Base-by-base conservation (phyloP, 2,797 vertebrate genomes). In the Champsocephalus gunnari region DNA sequence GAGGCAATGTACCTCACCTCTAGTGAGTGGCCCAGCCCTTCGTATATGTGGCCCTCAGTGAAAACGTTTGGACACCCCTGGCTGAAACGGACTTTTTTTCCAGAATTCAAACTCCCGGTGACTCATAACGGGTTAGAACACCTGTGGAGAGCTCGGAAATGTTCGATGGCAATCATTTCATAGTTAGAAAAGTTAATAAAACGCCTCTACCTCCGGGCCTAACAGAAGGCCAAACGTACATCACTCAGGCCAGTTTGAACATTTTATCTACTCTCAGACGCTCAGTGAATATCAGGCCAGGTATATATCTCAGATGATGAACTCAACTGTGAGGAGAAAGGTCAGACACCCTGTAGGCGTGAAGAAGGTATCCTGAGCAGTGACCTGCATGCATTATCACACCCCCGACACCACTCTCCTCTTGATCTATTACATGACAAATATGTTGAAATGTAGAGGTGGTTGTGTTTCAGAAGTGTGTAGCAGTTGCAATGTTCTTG, bases 291-390 rank as follows among this genome's bases (percentile, higher is more conserved):
- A 45, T 21, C 1, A 43, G 66, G 53, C 34, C 5, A 10, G 53
- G 48, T 56, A 68, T 49, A 38, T 68, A 58, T 66, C 56, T 66
- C 13, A 57, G 58, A 75, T 67, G 63, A 47, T 57, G 72, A 53
- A 56, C 44, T 75, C 24, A 70, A 4, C 44, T 44, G 47, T 48
- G 48, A 44, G 43, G 49, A 69, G 54, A 51, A 63, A 50, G 54
- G 54, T 64, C 63, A 65, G 45, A 68, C 41, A 50, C 45, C 43
- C 59, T 56, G 54, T 16, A 53, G 58, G 51, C 48, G 12, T 9
- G 44, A 32, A 47, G 12, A 11, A 21, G n/a, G 49, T 51, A 41
- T 67, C 21, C 58, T 49, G 38, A 68, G 28, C 12, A 60, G 21
- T 14, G 51, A 67, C 57, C 57, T 72, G 68, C 58, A 75, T 71